A percentile compares a stretch with the other conserved stretches of the same genome.
Conservation (phyloP, 2,888 invertebrate genomes). For the Spilarctia lutea region DNA sequence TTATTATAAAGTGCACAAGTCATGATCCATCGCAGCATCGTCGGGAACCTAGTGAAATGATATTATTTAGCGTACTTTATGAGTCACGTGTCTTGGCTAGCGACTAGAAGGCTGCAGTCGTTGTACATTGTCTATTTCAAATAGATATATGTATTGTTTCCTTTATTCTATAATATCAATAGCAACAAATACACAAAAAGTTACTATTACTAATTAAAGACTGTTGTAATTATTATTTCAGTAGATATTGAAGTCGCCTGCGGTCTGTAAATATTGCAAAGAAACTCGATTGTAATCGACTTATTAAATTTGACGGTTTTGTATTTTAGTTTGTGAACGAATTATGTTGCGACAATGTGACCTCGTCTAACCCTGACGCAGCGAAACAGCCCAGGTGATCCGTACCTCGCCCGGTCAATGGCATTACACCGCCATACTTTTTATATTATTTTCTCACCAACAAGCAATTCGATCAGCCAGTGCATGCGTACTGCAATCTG, state of each 20-base stretch:
- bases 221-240: background rate
- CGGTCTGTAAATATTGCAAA: background rate
- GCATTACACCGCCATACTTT: constrained; percentile 53
- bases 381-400: constrained; percentile 44
- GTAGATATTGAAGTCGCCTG: background rate
- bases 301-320: background rate
- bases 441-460: constrained; percentile 56
- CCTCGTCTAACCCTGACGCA: constrained; percentile 17
- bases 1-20: constrained; percentile 26
- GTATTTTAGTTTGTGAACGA: constrained; percentile 20
- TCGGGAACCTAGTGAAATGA: constrained; percentile 36
- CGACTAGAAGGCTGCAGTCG: constrained; percentile 30
- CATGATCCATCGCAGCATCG: constrained; percentile 6
- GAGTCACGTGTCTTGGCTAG: constrained; percentile 26
- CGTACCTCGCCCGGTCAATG: constrained; percentile 61
- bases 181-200: background rate
- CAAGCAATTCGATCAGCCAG: constrained; percentile 53
- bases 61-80: constrained; percentile 35
- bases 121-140: constrained; percentile 28
- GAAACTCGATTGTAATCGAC: background rate
- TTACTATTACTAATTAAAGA: background rate
- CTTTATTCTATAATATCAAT: background rate
- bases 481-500: constrained; percentile 43
- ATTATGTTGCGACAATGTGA: constrained; percentile 28
- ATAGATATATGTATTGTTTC: constrained; percentile 16